Evolutionary conservation across 1,140 invertebrate species (phyloP).

Genomic region (Oedothorax gibbosus): DNA sequence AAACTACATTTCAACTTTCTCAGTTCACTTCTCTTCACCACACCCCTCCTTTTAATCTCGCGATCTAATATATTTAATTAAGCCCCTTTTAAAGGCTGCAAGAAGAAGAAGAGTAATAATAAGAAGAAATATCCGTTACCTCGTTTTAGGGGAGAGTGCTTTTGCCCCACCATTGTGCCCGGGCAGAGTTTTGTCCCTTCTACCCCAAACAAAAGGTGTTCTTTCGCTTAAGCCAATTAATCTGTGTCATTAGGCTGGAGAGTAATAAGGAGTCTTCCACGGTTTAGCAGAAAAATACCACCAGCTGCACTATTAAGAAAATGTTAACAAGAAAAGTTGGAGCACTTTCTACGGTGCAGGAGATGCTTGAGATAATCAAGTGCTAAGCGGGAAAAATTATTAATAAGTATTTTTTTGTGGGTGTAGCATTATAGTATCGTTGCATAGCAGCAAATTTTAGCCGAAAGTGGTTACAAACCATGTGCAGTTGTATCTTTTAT

Average conservation of each 20-base stretch:
- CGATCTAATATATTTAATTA: conserved; percentile 59
- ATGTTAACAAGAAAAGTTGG: background rate
- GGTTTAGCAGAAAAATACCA: conserved; percentile 56
- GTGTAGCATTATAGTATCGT: no score
- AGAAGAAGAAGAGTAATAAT: conserved; percentile 36
- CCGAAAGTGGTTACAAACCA: no score
- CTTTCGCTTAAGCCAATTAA: conserved; percentile 59
- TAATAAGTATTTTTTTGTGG: no score
- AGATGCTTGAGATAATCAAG: no score
- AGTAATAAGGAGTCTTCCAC: conserved; percentile 34
- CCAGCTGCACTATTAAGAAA: conserved; percentile 28
- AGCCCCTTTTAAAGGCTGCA: conserved; percentile 39
- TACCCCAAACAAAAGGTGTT: conserved; percentile 43
- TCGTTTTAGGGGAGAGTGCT: conserved; percentile 31
- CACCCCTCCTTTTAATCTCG: conserved; percentile 54
- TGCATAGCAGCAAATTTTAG: no score
- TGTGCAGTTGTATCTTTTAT: no score
- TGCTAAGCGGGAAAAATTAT: no score
- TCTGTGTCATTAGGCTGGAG: conserved; percentile 52
- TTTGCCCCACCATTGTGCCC: conserved; percentile 37
- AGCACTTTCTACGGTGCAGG: no score
- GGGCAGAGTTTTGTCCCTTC: conserved; percentile 37
- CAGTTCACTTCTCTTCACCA: background rate
- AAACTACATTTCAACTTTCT: background rate
- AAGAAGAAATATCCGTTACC: conserved; percentile 14